Evolutionary conservation across 1,140 invertebrate genomes (phyloP).

Genomic region (Atta cephalotes): DNA sequence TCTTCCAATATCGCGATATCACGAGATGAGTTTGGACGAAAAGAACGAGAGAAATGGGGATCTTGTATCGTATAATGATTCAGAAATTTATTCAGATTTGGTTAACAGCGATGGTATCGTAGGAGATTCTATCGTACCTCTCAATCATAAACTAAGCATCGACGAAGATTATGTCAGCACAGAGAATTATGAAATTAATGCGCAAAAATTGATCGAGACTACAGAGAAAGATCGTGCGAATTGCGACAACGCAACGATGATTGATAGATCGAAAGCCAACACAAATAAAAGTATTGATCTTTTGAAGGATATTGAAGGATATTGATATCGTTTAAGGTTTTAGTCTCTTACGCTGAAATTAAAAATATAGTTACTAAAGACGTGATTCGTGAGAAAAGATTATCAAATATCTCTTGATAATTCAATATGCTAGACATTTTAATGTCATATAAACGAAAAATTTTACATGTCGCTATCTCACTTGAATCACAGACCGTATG

Average conservation of each 20-base stretch:
- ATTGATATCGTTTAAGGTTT: slow-evolving; percentile 76
- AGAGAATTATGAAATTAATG: slow-evolving; percentile 61
- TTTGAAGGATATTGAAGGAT: slow-evolving; percentile 60
- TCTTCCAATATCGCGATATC: slow-evolving; percentile 59
- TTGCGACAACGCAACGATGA: not conserved
- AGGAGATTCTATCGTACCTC: not conserved
- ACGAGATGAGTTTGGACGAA: slow-evolving; percentile 68
- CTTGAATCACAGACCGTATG: not conserved
- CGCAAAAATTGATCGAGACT: slow-evolving; percentile 64
- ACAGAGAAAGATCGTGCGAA: slow-evolving; percentile 33
- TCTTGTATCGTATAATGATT: slow-evolving; percentile 32
- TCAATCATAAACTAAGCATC: slow-evolving; percentile 60
- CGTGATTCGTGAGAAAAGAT: not conserved
- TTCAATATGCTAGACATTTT: not conserved
- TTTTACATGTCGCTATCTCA: not conserved
- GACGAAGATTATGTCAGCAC: slow-evolving; percentile 68
- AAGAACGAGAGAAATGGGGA: slow-evolving; percentile 19
- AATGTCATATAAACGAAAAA: slow-evolving; percentile 4
- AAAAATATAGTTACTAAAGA: not conserved
- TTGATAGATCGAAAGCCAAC: not conserved
- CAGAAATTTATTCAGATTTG: not conserved
- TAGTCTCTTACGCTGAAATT: slow-evolving; percentile 70
- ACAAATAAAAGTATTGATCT: not conserved
- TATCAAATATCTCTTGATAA: not conserved
- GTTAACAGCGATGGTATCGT: slow-evolving; percentile 25